phyloP scores from a whole-genome alignment of 2,888 invertebrate genomes.

The Periphyllus acericola region DNA sequence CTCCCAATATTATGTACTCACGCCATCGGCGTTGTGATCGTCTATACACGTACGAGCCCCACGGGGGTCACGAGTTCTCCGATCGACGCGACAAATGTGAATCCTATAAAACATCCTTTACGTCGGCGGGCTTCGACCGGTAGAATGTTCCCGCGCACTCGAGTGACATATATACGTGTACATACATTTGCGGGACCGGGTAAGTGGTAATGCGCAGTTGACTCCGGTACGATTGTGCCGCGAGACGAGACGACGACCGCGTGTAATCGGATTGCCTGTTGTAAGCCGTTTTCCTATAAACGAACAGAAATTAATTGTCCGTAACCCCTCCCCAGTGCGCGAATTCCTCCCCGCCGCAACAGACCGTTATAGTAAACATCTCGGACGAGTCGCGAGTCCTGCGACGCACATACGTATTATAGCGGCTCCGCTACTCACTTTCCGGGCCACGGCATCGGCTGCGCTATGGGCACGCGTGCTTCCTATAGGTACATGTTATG shows the following conservation, averaged over 20 bases:
- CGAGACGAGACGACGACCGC: constrained; percentile 8
- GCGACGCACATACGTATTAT: not conserved
- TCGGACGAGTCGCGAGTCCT: not conserved
- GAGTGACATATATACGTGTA: not conserved
- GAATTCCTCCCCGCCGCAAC: not conserved
- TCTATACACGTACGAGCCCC: too few species aligned
- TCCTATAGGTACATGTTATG: too few species aligned
- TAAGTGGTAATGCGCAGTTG: not conserved
- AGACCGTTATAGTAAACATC: constrained; percentile 38
- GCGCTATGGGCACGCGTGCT: too few species aligned
- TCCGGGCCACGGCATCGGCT: too few species aligned
- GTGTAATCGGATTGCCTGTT: constrained; percentile 51
- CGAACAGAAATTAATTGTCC: constrained; percentile 47
- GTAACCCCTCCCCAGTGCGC: not conserved
- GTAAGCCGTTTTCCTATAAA: constrained; percentile 53
- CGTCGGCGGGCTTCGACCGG: not conserved
- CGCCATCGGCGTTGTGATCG: too few species aligned
- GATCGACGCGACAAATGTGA: not conserved
- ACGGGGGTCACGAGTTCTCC: not conserved
- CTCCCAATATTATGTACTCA: too few species aligned
- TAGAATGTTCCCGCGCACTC: not conserved
- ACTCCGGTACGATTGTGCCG: not conserved
- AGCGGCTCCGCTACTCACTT: not conserved
- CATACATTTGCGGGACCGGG: not conserved
- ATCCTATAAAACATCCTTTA: not conserved